Evolutionary conservation across 1,140 invertebrate species (phyloP), one percentile per base, ranked within the genome.

Genomic region (Drosophila ogumai): DNA sequence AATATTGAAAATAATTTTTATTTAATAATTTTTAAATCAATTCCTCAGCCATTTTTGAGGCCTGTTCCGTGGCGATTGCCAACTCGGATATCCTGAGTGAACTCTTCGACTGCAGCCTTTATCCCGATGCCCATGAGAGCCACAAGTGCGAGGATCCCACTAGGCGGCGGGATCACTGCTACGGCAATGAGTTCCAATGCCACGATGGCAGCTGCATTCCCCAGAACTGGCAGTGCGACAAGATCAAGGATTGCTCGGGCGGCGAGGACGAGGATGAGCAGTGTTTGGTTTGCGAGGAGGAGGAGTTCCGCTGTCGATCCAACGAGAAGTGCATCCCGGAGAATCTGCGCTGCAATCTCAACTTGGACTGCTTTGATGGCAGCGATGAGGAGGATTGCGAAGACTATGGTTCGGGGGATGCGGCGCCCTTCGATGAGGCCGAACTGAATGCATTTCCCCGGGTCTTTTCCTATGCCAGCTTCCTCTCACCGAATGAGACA

Each of bases 321-420:
- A 93, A 94, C 81, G 96, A 96, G 1, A 94, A 94, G 57, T 95
- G 95, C 90, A 96, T 98, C 25, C 94, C 95, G 2, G 95, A 95
- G 58, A 93, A 94, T 25, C 96, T 95, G 94, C 93, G 95, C 7
- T 98, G 98, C 85, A 97, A 98, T 90, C 95, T 95, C 13, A 95
- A 97, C 90, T 93, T 94, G 8, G 97, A 98, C 91, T 98, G 97
- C 92, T 94, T 95, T 28, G 94, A 95, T 67, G 96, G 95, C 1
- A 96, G 96, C 74, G 97, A 98, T 91, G 97, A 98, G 90, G 92
- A 93, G 40, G 93, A 95, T 75, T 94, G 95, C 91, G 84, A 91
- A 31, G 87, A 90, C 0, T 86, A 84, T 22, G 79, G 75, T 10
- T 85, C 67, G 22, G 87, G 64, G n/a, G 91, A 75, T 31, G 49